phyloP scores from a whole-genome alignment of 1,140 invertebrate species.

The Drosophila quadrilineata region DNA sequence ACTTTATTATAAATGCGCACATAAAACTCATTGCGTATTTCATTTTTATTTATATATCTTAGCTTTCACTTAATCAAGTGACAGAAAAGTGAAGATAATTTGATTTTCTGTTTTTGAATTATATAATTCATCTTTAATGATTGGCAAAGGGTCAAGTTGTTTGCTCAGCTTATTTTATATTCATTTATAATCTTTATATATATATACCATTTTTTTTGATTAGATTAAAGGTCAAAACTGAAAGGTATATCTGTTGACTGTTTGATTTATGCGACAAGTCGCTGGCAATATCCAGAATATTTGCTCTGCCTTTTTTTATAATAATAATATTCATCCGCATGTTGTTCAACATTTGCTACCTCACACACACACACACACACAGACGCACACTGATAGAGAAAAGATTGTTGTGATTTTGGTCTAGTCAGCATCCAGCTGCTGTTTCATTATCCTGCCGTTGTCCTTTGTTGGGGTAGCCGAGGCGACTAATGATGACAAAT shows the following conservation, averaged over 20 bases:
- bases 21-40: no score
- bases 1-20: slow-evolving; percentile 1
- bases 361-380: slow-evolving; percentile 1
- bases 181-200: not conserved
- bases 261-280: slow-evolving; percentile 22
- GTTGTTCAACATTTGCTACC: slow-evolving; percentile 10
- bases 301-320: not conserved
- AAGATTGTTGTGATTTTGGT: not conserved
- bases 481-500: slow-evolving; percentile 75
- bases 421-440: slow-evolving; percentile 14
- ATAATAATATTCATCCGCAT: slow-evolving; percentile 9
- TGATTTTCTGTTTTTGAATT: no score
- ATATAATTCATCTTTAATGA: no score
- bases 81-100: no score
- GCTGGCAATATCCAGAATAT: slow-evolving; percentile 8
- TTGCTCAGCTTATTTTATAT: not conserved
- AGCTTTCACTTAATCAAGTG: no score
- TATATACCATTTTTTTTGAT: slow-evolving; percentile 5
- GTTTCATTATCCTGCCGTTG: not conserved
- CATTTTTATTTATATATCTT: no score
- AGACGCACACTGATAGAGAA: not conserved
- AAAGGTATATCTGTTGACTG: no score
- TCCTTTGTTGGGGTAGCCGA: slow-evolving; percentile 27
- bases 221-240: slow-evolving; percentile 25
- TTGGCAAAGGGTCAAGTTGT: no score